Conservation (phyloP, 2,113 vertebrate genomes). For the Halcyon malimbica region DNA sequence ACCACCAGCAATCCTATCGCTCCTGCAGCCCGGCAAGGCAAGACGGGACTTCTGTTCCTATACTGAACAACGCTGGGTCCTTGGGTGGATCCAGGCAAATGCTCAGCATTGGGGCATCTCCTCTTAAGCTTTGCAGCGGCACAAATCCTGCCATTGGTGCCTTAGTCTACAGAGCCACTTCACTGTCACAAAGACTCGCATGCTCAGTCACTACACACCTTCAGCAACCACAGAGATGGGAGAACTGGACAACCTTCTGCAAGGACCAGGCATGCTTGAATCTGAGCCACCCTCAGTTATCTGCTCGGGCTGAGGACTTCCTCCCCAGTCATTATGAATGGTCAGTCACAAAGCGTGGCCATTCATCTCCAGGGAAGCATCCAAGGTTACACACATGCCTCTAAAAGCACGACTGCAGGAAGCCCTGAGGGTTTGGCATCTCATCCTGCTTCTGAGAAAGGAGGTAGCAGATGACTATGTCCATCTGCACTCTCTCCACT, state of each 20-base stretch:
- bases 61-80: background rate
- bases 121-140: background rate
- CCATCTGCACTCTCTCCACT: background rate
- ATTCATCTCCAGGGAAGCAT: background rate
- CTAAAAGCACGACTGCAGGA: background rate
- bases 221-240: background rate
- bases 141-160: background rate
- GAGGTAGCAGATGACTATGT: background rate
- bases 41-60: background rate
- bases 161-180: background rate
- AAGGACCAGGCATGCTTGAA: background rate
- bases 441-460: background rate
- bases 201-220: background rate
- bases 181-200: too few relatives aligned
- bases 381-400: fast-evolving
- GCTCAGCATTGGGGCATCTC: background rate
- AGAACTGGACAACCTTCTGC: background rate
- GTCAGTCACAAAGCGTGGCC: background rate
- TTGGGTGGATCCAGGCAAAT: background rate
- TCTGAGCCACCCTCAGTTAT: background rate
- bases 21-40: background rate
- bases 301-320: background rate
- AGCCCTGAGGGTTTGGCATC: background rate
- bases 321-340: background rate
- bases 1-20: fast-evolving